Evolutionary conservation across 2,113 vertebrate species (phyloP).

Genomic region (Cyanoderma ruficeps): DNA sequence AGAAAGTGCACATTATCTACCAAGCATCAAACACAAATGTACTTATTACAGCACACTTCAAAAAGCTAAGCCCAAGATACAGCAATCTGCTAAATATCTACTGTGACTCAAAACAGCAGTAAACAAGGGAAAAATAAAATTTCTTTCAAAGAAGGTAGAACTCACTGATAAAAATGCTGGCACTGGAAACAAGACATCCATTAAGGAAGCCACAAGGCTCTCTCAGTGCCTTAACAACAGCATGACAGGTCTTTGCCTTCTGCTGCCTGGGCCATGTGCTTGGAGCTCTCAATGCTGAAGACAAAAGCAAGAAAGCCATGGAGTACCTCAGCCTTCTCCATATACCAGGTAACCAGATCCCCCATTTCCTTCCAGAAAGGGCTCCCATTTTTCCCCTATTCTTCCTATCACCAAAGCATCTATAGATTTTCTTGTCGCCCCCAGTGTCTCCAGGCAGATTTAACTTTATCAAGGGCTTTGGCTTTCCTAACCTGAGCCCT

Average conservation of each 20-base stretch:
- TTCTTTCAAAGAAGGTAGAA: not conserved
- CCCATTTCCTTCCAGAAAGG: not conserved
- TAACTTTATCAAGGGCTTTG: not conserved
- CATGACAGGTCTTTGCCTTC: not conserved
- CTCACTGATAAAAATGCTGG: not conserved
- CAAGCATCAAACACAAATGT: not conserved
- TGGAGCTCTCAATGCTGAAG: not conserved
- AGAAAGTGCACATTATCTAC: not conserved
- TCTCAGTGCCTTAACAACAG: not conserved
- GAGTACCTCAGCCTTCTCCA: not conserved
- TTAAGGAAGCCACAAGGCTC: not conserved
- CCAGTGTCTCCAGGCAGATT: not conserved
- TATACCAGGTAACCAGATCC: not conserved
- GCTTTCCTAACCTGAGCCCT: not conserved
- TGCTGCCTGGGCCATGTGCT: not conserved
- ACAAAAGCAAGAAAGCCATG: not conserved
- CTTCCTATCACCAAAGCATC: not conserved
- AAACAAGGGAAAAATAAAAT: not conserved
- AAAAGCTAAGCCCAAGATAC: not conserved
- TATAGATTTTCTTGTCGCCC: not conserved
- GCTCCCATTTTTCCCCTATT: not conserved
- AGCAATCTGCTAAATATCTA: not conserved
- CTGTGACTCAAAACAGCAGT: not conserved
- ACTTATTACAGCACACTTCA: not conserved
- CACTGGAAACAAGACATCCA: accelerated